These are phyloP conservation scores for Thomomys bottae DNA, from an alignment of 2,113 vertebrate genomes.

Conservation along the genomic window DNA sequence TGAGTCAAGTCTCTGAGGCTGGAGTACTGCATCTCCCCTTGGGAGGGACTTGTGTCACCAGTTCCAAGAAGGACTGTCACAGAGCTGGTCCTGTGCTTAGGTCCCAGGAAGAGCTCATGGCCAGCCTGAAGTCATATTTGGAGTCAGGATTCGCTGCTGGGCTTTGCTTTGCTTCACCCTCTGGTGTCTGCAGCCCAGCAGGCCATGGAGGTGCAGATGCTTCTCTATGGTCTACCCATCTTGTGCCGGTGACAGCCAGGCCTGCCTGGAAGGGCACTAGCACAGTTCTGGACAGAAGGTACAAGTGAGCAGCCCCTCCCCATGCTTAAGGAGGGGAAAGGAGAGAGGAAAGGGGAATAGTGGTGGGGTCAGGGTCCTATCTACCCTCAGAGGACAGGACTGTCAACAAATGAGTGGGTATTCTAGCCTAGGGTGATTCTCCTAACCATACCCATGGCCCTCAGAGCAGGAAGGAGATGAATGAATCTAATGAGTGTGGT, in stretches of 20 bases:
- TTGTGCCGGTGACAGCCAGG: not conserved
- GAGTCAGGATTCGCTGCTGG: accelerated
- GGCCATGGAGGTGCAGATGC: not conserved
- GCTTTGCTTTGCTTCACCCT: too few relatives aligned
- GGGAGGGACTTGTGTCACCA: not conserved
- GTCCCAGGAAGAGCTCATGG: not conserved
- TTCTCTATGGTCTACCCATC: not conserved
- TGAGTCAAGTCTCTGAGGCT: not conserved
- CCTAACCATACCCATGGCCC: not conserved
- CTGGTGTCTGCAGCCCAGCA: not conserved
- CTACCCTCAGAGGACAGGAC: not conserved
- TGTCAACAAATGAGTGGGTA: not conserved
- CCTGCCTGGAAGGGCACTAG: not conserved
- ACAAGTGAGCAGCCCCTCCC: not conserved
- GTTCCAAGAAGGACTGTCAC: not conserved
- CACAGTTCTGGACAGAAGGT: not conserved
- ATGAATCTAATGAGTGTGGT: too few relatives aligned
- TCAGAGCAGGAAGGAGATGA: not conserved
- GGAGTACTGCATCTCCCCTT: not conserved
- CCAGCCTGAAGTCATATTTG: not conserved
- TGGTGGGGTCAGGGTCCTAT: too few relatives aligned
- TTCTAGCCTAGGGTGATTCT: accelerated
- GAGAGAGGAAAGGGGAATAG: not conserved
- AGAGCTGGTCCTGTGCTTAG: not conserved
- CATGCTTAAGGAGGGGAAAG: not conserved